Percentiles rank a stretch among this genome's conserved stretches.
Conservation (phyloP, 2,797 vertebrate species). For the Pipistrellus pygmaeus region DNA sequence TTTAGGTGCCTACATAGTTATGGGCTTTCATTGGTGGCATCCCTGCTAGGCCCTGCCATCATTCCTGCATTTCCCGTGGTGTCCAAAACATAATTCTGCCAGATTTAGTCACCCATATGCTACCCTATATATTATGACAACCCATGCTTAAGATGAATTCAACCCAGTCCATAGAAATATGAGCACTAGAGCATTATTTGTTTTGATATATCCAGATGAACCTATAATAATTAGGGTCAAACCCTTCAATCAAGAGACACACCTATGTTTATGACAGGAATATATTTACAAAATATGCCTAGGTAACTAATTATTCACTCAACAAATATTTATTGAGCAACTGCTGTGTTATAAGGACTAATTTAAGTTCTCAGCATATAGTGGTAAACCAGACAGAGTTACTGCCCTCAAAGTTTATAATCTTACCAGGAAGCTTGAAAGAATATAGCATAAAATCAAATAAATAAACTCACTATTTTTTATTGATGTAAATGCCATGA, state of each 20-base stretch:
- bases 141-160: not conserved
- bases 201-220: constrained; percentile 8
- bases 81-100: not conserved
- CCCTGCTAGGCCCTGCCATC: not conserved
- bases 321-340: constrained; percentile 5
- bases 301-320: constrained; percentile 21
- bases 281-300: constrained; percentile 24
- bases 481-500: not conserved
- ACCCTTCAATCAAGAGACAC: not conserved
- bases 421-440: not conserved
- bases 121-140: not conserved
- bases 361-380: not conserved
- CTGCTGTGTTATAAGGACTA: not conserved
- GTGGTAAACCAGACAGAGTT: constrained; percentile 1
- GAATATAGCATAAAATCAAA: not conserved
- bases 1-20: not conserved
- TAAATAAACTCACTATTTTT: constrained; percentile 6
- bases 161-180: not conserved
- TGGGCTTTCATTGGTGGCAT: not conserved
- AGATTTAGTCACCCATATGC: not conserved
- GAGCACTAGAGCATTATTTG: constrained; percentile 3
- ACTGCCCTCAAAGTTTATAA: not conserved
- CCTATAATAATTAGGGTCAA: not conserved
- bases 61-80: not conserved
- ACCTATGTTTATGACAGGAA: constrained; percentile 15